phyloP scores from a whole-genome alignment of 2,888 invertebrate genomes.

The Biston betularia region DNA sequence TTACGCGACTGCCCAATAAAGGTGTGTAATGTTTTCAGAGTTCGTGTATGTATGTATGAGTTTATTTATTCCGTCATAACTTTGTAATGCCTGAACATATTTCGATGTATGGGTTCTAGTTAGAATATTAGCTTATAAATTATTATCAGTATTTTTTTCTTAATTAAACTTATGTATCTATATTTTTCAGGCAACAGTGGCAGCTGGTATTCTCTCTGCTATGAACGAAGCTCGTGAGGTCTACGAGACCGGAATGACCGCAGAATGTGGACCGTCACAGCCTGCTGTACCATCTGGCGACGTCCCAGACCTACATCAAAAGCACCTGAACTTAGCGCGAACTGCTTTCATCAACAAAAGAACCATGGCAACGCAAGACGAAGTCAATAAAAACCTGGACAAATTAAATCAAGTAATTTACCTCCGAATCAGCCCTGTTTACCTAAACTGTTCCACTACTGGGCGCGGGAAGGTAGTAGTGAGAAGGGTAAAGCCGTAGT shows the following conservation, averaged over 20 bases:
- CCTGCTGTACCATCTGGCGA: conserved; percentile 9
- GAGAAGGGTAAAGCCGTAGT: no score
- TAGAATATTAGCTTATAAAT: no score
- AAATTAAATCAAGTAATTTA: conserved; percentile 19
- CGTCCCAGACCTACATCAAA: conserved; percentile 14
- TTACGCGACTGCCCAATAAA: no score
- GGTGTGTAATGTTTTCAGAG: no score
- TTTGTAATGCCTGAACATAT: no score
- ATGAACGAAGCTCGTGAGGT: conserved; percentile 20
- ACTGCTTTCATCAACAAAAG: conserved; percentile 22
- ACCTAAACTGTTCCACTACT: no score
- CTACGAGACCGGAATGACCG: conserved; percentile 26
- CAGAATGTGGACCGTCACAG: conserved; percentile 14
- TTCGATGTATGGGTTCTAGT: no score
- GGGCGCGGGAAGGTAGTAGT: no score
- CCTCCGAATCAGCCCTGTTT: background rate
- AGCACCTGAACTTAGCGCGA: conserved; percentile 7
- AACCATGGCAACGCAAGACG: conserved; percentile 22
- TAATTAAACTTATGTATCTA: no score
- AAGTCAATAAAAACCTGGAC: conserved; percentile 12
- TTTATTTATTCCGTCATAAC: no score
- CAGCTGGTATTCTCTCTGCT: conserved; percentile 21
- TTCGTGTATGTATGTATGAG: no score
- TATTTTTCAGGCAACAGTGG: conserved; percentile 22
- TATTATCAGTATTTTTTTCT: no score